phyloP scores from a whole-genome alignment of 2,888 invertebrate genomes.

The Polia nebulosa region DNA sequence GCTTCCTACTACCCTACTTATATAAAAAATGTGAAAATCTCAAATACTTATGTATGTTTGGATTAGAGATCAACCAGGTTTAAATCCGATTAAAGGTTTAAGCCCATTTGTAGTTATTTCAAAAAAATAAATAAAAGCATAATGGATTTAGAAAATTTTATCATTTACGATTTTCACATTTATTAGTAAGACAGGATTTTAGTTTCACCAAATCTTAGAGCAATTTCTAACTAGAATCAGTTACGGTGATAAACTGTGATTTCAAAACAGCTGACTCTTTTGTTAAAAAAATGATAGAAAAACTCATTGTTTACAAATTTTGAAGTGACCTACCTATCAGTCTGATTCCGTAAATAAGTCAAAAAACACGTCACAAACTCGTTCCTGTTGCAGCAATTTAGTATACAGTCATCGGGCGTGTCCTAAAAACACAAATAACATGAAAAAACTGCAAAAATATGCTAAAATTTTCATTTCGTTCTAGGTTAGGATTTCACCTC shows the following conservation, averaged over 20 bases:
- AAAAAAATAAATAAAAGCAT: too few species aligned
- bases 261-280: neutral
- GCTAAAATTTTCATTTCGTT: conserved; percentile 45
- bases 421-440: conserved; percentile 77
- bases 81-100: too few species aligned
- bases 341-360: conserved; percentile 90
- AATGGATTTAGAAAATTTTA: too few species aligned
- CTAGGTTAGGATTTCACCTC: conserved; percentile 84
- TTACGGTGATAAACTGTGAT: neutral
- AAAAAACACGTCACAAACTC: conserved; percentile 92
- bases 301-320: conserved; percentile 61
- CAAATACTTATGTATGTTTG: too few species aligned
- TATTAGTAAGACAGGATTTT: too few species aligned
- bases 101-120: too few species aligned
- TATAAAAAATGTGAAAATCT: too few species aligned
- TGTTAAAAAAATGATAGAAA: neutral
- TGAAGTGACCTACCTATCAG: conserved; percentile 83
- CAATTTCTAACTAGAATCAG: neutral
- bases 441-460: conserved; percentile 49
- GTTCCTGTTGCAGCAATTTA: conserved; percentile 81
- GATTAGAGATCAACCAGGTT: too few species aligned
- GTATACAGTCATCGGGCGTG: conserved; percentile 80
- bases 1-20: too few species aligned
- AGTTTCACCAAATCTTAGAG: neutral
- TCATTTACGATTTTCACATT: neutral